Percentiles rank a stretch among this genome's conserved stretches.
Conservation (phyloP, 2,888 invertebrate species). For the Melangyna quadrimaculata region DNA sequence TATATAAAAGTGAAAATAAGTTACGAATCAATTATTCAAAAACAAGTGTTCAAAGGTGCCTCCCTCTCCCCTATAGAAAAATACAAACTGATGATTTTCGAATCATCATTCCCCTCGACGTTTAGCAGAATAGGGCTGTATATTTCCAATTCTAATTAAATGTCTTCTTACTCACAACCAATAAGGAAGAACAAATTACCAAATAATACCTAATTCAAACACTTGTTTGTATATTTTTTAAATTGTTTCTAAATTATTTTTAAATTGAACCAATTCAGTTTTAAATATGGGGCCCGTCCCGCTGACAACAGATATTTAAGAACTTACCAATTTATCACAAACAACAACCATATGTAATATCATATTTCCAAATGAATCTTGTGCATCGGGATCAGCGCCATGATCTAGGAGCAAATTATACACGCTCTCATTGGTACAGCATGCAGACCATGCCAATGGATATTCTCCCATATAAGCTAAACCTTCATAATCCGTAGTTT, state of each 20-base stretch:
- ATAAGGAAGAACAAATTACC: too few relatives aligned
- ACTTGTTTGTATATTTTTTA: too few relatives aligned
- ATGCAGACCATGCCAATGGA: conserved; percentile 98
- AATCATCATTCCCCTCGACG: too few relatives aligned
- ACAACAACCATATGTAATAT: conserved; percentile 99
- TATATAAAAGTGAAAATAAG: too few relatives aligned
- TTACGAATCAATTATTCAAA: neutral
- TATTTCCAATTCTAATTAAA: too few relatives aligned
- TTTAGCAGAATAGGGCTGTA: too few relatives aligned
- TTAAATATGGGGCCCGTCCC: too few relatives aligned
- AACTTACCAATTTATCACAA: conserved; percentile 93
- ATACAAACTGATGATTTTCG: too few relatives aligned
- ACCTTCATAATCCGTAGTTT: conserved; percentile 96
- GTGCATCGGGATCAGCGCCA: conserved; percentile 96
- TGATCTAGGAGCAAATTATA: conserved; percentile 96
- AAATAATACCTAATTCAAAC: too few relatives aligned
- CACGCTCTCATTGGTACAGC: conserved; percentile 97
- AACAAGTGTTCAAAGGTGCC: neutral
- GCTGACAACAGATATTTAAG: neutral
- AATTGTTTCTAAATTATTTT: too few relatives aligned
- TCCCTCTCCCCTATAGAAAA: neutral
- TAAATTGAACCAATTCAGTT: too few relatives aligned
- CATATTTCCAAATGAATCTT: conserved; percentile 98
- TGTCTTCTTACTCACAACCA: too few relatives aligned
- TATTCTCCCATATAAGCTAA: conserved; percentile 98